A percentile compares a stretch with the other conserved stretches of the same genome.
phyloP scores from a whole-genome alignment of 2,113 vertebrate genomes.

The Rhabdornis inornatus region DNA sequence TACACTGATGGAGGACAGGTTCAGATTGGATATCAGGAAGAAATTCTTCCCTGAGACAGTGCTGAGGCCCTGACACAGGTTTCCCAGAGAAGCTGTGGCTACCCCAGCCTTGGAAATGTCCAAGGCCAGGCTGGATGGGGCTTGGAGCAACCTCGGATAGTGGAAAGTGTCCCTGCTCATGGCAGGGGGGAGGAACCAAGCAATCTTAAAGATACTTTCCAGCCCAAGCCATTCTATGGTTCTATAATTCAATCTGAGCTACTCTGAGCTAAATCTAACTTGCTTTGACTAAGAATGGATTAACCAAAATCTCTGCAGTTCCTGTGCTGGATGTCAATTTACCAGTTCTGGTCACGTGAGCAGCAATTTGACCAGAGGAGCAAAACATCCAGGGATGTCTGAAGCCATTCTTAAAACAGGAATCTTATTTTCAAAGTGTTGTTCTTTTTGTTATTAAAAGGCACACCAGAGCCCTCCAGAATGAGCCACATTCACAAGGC shows the following conservation, averaged over 20 bases:
- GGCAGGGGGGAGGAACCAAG: fast-evolving
- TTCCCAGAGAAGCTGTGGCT: background rate
- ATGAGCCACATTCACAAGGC: background rate
- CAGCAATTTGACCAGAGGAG: background rate
- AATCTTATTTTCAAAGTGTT: background rate
- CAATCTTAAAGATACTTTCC: background rate
- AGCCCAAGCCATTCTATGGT: background rate
- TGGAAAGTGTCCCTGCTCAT: background rate
- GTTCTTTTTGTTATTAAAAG: background rate
- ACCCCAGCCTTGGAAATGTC: background rate
- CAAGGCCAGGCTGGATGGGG: fast-evolving
- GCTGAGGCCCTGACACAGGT: fast-evolving
- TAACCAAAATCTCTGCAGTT: background rate
- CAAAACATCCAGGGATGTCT: background rate
- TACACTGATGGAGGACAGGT: background rate
- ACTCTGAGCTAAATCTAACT: background rate
- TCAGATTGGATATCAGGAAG: background rate
- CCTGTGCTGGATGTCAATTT: background rate
- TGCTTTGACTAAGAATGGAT: background rate
- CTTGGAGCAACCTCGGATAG: background rate
- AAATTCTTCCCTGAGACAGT: fast-evolving
- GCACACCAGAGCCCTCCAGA: fast-evolving
- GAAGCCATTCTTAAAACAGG: background rate
- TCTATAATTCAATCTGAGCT: background rate
- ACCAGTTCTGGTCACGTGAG: background rate